These are phyloP conservation scores for Xestia c-nigrum DNA, from an alignment of 2,888 invertebrate genomes.

Conservation along the genomic window DNA sequence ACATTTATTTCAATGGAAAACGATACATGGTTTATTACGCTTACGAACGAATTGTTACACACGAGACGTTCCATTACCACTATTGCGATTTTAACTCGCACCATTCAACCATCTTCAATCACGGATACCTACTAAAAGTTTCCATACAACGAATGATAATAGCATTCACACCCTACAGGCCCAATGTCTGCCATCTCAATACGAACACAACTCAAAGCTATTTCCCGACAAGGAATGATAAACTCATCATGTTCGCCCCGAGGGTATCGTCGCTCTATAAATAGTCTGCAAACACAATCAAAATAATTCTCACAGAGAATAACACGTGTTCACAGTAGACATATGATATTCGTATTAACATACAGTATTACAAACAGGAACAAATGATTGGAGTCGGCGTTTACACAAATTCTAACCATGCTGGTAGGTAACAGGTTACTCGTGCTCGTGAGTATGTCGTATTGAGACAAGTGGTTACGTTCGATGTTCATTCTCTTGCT, in stretches of 20 bases:
- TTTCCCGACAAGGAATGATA: slow-evolving; percentile 51
- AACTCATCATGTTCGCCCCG: slow-evolving; percentile 59
- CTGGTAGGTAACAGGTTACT: not conserved
- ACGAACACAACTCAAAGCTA: slow-evolving; percentile 22
- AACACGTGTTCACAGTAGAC: slow-evolving; percentile 39
- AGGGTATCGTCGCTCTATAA: slow-evolving; percentile 67
- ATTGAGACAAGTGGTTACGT: not conserved
- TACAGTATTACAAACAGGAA: not conserved
- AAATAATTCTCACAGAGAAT: slow-evolving; percentile 67
- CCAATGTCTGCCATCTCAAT: slow-evolving; percentile 27
- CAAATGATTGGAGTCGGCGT: not conserved
- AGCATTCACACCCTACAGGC: not conserved
- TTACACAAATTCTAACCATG: not conserved
- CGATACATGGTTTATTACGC: too few species aligned
- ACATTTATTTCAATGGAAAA: too few species aligned
- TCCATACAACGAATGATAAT: not conserved
- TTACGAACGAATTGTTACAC: too few species aligned
- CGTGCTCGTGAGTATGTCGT: not conserved
- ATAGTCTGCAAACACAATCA: slow-evolving; percentile 77
- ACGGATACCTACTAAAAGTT: not conserved
- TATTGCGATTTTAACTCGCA: too few species aligned
- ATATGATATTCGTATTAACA: not conserved
- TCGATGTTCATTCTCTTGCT: too few species aligned
- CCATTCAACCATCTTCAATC: not conserved
- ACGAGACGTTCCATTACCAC: too few species aligned